Percentiles rank a stretch among this genome's conserved stretches.
These are phyloP conservation scores for Listrodromus nycthemerus DNA, from an alignment of 2,888 invertebrate genomes.

Conservation along the genomic window DNA sequence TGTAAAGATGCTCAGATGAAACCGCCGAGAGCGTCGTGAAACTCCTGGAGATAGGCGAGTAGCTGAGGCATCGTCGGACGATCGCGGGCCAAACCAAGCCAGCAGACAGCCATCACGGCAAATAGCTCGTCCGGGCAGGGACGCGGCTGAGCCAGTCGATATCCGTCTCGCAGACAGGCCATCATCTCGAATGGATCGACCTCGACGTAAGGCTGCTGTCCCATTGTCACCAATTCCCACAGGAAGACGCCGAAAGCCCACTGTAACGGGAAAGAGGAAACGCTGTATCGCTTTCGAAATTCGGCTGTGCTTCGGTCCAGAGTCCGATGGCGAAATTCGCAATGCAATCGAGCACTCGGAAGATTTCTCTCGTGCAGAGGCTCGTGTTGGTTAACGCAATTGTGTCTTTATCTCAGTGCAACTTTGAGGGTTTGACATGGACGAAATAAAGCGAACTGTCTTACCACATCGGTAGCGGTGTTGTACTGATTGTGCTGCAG, in stretches of 20 bases:
- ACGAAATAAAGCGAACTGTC: slow-evolving; percentile 70
- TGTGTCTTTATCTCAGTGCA: too few relatives aligned
- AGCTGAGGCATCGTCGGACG: slow-evolving; percentile 90
- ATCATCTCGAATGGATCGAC: slow-evolving; percentile 97
- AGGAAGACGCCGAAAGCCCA: slow-evolving; percentile 98
- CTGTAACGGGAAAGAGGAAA: slow-evolving; percentile 83
- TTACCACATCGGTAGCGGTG: slow-evolving; percentile 95
- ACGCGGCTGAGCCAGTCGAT: slow-evolving; percentile 94
- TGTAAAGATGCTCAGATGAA: slow-evolving; percentile 85
- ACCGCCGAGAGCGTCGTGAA: slow-evolving; percentile 89
- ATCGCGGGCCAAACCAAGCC: slow-evolving; percentile 88
- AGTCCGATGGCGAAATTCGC: not conserved
- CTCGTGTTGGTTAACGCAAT: too few relatives aligned
- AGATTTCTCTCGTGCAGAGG: too few relatives aligned
- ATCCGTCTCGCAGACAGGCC: slow-evolving; percentile 94
- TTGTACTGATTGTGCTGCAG: slow-evolving; percentile 93
- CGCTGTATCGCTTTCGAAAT: not conserved
- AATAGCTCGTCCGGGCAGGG: slow-evolving; percentile 98
- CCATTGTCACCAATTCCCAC: slow-evolving; percentile 97
- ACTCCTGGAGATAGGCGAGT: slow-evolving; percentile 90
- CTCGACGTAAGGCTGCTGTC: slow-evolving; percentile 95
- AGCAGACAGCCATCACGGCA: slow-evolving; percentile 91
- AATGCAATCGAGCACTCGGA: not conserved
- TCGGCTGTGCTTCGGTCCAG: not conserved
- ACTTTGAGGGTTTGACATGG: too few relatives aligned